Percentiles rank a stretch among this genome's conserved stretches.
Evolutionary conservation across 1,140 invertebrate species (phyloP).

Genomic region (Sweltsa coloradensis): DNA sequence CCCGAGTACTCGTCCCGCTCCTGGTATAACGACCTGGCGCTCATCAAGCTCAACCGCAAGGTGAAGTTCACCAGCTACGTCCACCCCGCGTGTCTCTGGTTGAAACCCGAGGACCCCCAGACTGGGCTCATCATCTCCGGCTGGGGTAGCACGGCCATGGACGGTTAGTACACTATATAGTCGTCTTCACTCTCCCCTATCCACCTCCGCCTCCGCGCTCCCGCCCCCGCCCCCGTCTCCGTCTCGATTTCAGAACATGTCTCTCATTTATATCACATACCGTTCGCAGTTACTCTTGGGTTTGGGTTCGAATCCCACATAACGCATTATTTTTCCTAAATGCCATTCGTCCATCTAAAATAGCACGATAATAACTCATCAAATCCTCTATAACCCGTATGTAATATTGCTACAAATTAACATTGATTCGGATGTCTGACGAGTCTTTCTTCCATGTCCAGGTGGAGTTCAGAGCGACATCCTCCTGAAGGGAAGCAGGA

Average conservation of each 20-base stretch:
- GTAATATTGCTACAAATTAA: neutral
- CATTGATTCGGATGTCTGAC: neutral
- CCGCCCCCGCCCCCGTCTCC: neutral
- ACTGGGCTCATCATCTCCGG: neutral
- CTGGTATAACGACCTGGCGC: constrained; percentile 12
- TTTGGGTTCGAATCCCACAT: too few relatives aligned
- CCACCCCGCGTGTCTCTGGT: constrained; percentile 9
- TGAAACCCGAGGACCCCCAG: neutral
- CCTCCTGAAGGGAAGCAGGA: neutral
- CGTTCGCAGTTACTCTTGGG: neutral
- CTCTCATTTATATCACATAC: neutral
- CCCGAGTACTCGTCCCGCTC: constrained; percentile 1
- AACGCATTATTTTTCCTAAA: too few relatives aligned
- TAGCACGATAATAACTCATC: neutral
- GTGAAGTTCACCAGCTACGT: constrained; percentile 1
- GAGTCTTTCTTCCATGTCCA: neutral
- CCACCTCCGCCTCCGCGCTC: too few relatives aligned
- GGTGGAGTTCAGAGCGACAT: neutral
- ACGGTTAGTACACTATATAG: constrained; percentile 1
- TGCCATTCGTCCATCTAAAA: too few relatives aligned
- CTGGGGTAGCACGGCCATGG: neutral
- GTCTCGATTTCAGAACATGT: neutral
- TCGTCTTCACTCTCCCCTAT: too few relatives aligned
- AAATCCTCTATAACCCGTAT: neutral
- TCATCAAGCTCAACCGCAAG: neutral